Evolutionary conservation across 2,113 vertebrate species (phyloP).

Genomic region (Aldabrachelys gigantea): DNA sequence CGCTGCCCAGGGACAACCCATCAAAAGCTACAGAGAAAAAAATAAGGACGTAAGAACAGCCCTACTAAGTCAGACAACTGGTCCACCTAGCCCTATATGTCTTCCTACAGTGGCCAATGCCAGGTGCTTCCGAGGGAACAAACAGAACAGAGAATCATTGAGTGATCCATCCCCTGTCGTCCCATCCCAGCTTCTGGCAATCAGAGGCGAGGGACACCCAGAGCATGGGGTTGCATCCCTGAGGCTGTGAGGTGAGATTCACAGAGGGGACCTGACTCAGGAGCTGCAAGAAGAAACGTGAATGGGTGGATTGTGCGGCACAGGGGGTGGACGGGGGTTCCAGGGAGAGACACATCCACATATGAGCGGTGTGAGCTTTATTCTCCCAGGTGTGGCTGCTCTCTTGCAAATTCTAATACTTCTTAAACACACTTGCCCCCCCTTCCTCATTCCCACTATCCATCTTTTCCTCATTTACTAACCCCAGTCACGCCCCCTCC

Average conservation of each 20-base stretch:
- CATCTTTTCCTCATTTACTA: neutral
- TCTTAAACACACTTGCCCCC: neutral
- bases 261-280: neutral
- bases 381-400: neutral
- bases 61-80: neutral
- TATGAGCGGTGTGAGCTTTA: too few species aligned
- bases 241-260: neutral
- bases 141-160: neutral
- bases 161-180: neutral
- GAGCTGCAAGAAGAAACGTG: neutral
- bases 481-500: neutral
- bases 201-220: neutral
- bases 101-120: neutral
- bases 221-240: neutral
- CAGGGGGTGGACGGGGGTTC: rapidly evolving
- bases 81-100: neutral
- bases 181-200: neutral
- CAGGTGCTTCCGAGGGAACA: neutral
- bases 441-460: neutral
- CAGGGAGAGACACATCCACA: neutral
- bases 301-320: neutral
- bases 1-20: neutral
- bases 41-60: neutral
- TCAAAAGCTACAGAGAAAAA: neutral
- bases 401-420: neutral